Evolutionary conservation across 2,113 vertebrate genomes (phyloP), one percentile per base, ranked within the genome.

Genomic region (Scopus umbretta): DNA sequence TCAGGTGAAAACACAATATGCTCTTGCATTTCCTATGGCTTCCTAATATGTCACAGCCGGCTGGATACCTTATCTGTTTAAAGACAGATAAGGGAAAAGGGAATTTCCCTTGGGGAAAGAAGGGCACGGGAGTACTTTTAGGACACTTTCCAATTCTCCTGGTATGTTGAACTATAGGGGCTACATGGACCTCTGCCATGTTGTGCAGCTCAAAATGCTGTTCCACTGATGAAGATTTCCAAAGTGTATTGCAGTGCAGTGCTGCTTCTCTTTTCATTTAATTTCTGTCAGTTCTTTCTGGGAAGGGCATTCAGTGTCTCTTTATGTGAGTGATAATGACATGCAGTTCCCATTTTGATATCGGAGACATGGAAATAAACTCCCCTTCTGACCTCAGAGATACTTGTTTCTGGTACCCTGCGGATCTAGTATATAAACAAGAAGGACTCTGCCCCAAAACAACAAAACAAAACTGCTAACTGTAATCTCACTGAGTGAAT

Each of bases 401-500:
- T 80, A 42, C 55, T 86, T 66, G 42, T 89, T 93, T 87, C 58
- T 91, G 50, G 42, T 90, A 62, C 58, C 32, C 70, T 83, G 67
- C 55, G 71, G 58, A 55, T 85, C n/a, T 88, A 11, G 4, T 76
- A 19, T 79, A 75, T 72, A 79, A 81, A 61, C 38, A 92, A 92
- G 72, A 49, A 83, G 58, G 78, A 52, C 52, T 83, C 16, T 88
- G n/a, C 73, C 12, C 5, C 5, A 9, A 52, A 90, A 52, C 34
- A 71, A 47, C 16, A 71, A 86, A 90, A 32, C 79, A 91, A 61
- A 91, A 81, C 66, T 73, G 36, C 82, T 85, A 89, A 89, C 66
- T 96, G 42, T 92, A 95, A 91, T 92, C 62, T 96, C 27, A 62
- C 38, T 66, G 78, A 91, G 78, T 86, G 59, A 78, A 90, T 93